phyloP scores from a whole-genome alignment of 2,888 invertebrate species.

The Rhynchonema sp. region DNA sequence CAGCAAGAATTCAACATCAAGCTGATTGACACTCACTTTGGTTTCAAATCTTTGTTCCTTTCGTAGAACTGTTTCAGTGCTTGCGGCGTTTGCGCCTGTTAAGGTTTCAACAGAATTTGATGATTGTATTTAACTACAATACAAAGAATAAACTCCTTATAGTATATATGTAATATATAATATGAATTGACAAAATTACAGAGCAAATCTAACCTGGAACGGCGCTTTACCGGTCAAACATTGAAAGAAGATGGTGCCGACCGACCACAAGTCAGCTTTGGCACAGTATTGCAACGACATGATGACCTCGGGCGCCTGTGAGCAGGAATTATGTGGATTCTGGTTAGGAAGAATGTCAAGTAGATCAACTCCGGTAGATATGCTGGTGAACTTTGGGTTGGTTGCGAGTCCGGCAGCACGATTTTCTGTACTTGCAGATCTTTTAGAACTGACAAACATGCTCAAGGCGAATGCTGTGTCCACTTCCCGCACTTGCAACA shows the following conservation, averaged over 20 bases:
- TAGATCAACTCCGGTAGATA: no score
- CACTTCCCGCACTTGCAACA: no score
- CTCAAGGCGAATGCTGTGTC: no score
- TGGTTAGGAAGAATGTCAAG: no score
- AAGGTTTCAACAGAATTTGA: no score
- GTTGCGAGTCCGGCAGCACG: no score
- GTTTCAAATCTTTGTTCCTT: slow-evolving; percentile 46
- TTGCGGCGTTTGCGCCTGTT: slow-evolving; percentile 85
- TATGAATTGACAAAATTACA: background rate
- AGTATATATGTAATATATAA: background rate
- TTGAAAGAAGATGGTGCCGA: slow-evolving; percentile 95
- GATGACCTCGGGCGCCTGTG: slow-evolving; percentile 86
- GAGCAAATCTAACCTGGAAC: slow-evolving; percentile 42
- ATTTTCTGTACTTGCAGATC: no score
- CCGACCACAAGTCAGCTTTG: slow-evolving; percentile 96
- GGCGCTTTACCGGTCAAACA: slow-evolving; percentile 96
- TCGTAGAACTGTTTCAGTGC: slow-evolving; percentile 91
- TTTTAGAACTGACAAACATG: no score
- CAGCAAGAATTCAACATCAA: slow-evolving; percentile 6
- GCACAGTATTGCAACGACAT: slow-evolving; percentile 97
- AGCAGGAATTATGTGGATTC: no score
- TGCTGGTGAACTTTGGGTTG: no score
- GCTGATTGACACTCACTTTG: slow-evolving; percentile 17
- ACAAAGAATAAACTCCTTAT: no score
- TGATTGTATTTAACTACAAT: no score